phyloP scores from a whole-genome alignment of 2,797 vertebrate species.

The Sebastes cheni region DNA sequence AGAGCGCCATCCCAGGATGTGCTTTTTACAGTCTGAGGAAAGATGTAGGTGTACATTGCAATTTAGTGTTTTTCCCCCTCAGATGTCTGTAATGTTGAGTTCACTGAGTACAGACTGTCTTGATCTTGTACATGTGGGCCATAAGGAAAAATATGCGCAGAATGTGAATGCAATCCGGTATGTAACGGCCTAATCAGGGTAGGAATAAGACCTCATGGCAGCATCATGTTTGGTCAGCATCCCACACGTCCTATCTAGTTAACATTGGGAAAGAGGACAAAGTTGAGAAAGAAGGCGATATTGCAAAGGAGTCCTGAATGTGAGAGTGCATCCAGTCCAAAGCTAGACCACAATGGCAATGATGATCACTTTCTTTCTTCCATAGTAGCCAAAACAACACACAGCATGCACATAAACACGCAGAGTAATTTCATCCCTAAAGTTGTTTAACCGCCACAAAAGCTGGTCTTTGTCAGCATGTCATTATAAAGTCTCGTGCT shows the following conservation, averaged over 20 bases:
- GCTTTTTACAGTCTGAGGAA: conserved; percentile 55
- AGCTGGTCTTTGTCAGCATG: conserved; percentile 43
- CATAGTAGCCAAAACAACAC: conserved; percentile 10
- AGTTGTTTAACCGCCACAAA: conserved; percentile 32
- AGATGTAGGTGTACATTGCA: conserved; percentile 45
- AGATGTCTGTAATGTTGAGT: conserved; percentile 23
- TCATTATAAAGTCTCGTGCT: conserved; percentile 34
- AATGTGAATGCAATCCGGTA: neutral
- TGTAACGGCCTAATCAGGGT: neutral
- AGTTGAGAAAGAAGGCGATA: neutral
- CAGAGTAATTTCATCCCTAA: conserved; percentile 31
- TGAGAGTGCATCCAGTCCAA: neutral
- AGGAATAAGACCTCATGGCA: neutral
- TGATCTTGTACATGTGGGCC: conserved; percentile 10
- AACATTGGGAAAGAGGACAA: neutral
- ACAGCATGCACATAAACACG: neutral
- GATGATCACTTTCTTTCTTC: neutral
- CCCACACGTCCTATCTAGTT: neutral
- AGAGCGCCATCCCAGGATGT: conserved; percentile 46
- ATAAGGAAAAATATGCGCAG: conserved; percentile 15
- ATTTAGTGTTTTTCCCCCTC: conserved; percentile 7
- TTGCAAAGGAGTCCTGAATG: neutral
- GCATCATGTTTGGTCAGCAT: neutral
- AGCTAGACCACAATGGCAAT: neutral
- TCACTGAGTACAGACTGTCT: conserved; percentile 50